Evolutionary conservation across 2,888 invertebrate species (phyloP).

Genomic region (Scaptomyza tumidula): DNA sequence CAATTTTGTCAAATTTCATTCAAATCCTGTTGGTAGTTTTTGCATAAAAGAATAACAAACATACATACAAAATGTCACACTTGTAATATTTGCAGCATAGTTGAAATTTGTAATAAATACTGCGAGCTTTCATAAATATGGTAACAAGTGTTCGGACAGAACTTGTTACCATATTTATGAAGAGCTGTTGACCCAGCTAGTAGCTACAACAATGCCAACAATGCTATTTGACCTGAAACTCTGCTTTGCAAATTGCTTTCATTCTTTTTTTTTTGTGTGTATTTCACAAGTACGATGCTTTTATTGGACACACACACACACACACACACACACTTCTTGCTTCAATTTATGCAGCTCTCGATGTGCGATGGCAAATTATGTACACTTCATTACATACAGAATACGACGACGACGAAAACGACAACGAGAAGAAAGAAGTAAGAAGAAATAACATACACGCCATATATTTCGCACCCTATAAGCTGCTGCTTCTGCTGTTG

Average conservation of each 20-base stretch:
- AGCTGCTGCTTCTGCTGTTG: constrained; percentile 7
- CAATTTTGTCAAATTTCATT: too few relatives aligned
- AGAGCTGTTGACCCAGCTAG: constrained; percentile 21
- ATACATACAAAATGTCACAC: too few relatives aligned
- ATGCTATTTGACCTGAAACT: constrained; percentile 35
- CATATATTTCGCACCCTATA: constrained; percentile 59
- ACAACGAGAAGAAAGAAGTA: background rate
- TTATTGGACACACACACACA: constrained; percentile 57
- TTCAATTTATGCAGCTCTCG: constrained; percentile 68
- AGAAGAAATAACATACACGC: constrained; percentile 20
- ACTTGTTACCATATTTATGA: constrained; percentile 25
- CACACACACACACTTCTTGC: background rate
- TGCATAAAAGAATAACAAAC: too few relatives aligned
- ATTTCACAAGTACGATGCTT: constrained; percentile 72
- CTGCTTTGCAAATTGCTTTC: constrained; percentile 33
- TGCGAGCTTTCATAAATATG: too few relatives aligned
- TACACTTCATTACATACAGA: constrained; percentile 70
- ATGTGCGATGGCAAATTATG: constrained; percentile 68
- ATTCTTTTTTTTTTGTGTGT: constrained; percentile 18
- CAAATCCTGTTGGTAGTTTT: too few relatives aligned
- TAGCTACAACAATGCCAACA: constrained; percentile 1
- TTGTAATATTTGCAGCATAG: background rate
- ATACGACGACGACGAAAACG: constrained; percentile 19
- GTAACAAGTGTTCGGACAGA: background rate
- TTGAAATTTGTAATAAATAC: background rate